A percentile compares a stretch with the other conserved stretches of the same genome.
Conservation (phyloP, 2,888 invertebrate genomes). For the Cheilosia soror region DNA sequence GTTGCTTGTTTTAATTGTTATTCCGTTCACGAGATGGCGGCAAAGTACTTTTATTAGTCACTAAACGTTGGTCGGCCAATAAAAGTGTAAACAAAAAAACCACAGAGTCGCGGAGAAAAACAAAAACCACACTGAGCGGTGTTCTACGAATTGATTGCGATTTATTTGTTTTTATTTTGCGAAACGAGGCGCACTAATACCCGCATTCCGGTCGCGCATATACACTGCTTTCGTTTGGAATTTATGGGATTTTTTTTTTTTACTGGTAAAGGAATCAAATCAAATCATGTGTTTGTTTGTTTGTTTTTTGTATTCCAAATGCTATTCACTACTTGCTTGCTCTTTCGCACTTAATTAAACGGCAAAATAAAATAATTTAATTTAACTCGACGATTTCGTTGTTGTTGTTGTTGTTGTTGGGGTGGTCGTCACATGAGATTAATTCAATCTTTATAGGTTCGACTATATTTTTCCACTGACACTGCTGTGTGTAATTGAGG, state of each 20-base stretch:
- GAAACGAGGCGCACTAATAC: constrained; percentile 39
- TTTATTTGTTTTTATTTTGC: constrained; percentile 36
- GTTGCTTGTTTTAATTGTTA: constrained; percentile 29
- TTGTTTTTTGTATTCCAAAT: constrained; percentile 1
- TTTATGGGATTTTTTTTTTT: constrained; percentile 25
- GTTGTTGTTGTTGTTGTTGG: background rate
- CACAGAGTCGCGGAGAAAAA: constrained; percentile 12
- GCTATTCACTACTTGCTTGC: background rate
- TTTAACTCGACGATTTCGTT: constrained; percentile 44
- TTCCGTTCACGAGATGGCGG: constrained; percentile 54
- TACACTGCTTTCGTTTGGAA: constrained; percentile 26
- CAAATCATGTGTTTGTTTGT: constrained; percentile 29
- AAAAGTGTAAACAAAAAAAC: constrained; percentile 36
- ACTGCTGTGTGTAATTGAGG: constrained; percentile 20
- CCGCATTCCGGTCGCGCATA: constrained; percentile 36
- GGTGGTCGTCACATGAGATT: constrained; percentile 67
- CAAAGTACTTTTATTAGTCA: constrained; percentile 51
- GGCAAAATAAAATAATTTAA: constrained; percentile 55
- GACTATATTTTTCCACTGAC: constrained; percentile 34
- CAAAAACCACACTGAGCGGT: constrained; percentile 41
- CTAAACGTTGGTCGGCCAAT: constrained; percentile 21
- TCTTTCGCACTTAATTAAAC: constrained; percentile 46
- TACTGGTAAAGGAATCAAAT: constrained; percentile 29
- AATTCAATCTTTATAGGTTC: constrained; percentile 62
- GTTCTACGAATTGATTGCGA: constrained; percentile 46